These are phyloP conservation scores for Amblyraja radiata DNA, from an alignment of 2,797 vertebrate genomes.

Conservation along the genomic window DNA sequence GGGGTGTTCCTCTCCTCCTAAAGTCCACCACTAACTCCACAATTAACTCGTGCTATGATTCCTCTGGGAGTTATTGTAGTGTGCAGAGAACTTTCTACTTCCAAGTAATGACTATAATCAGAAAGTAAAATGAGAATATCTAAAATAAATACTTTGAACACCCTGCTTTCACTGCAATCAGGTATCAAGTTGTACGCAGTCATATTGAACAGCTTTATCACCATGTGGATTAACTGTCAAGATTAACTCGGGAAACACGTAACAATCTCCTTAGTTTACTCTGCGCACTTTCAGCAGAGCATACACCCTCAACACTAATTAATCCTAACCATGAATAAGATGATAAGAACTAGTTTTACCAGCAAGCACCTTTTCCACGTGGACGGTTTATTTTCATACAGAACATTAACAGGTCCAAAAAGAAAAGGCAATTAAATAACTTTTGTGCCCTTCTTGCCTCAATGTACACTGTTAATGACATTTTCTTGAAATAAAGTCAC, in stretches of 20 bases:
- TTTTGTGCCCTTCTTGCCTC: too few relatives aligned
- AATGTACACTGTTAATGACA: background rate
- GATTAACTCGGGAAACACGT: background rate
- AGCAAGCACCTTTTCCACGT: too few relatives aligned
- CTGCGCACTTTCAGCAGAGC: background rate
- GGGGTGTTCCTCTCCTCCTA: too few relatives aligned
- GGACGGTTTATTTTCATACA: too few relatives aligned
- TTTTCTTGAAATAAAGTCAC: too few relatives aligned
- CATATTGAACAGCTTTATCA: background rate
- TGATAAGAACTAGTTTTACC: too few relatives aligned
- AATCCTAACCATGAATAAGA: too few relatives aligned
- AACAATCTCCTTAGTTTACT: background rate
- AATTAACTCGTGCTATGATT: background rate
- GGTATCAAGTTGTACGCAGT: background rate
- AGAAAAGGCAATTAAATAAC: too few relatives aligned
- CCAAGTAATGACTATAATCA: background rate
- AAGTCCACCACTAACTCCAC: too few relatives aligned
- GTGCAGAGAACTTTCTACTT: background rate
- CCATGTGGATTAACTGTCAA: background rate
- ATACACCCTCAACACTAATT: background rate
- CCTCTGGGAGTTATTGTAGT: background rate
- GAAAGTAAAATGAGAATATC: background rate
- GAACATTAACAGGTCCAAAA: too few relatives aligned
- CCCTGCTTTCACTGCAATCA: background rate
- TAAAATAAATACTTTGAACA: background rate